Percentiles rank a stretch among this genome's conserved stretches.
Evolutionary conservation across 1,140 invertebrate species (phyloP).

Genomic region (Drosophila persimilis): DNA sequence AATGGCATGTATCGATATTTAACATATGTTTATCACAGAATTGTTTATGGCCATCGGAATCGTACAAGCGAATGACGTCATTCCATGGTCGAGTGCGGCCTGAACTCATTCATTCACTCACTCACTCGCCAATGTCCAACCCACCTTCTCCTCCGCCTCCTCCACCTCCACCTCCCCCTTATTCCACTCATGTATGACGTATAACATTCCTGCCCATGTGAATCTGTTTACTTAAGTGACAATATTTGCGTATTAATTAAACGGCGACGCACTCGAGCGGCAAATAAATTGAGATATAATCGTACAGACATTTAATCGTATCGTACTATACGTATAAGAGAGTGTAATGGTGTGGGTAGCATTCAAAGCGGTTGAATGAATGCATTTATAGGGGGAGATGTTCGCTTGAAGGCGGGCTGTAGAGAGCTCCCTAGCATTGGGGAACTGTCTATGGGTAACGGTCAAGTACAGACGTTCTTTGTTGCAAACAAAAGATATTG

Average conservation of each 20-base stretch:
- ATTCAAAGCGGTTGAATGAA: constrained; percentile 30
- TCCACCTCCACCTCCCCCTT: neutral
- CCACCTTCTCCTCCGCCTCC: neutral
- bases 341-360: neutral
- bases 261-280: constrained; percentile 41
- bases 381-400: constrained; percentile 9
- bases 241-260: constrained; percentile 75
- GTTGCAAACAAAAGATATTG: constrained; percentile 3
- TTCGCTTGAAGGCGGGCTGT: constrained; percentile 24
- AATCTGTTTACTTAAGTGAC: constrained; percentile 68
- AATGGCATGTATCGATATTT: constrained; percentile 27
- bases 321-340: neutral
- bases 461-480: constrained; percentile 26
- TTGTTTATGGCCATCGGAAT: constrained; percentile 18
- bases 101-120: constrained; percentile 36
- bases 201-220: constrained; percentile 25
- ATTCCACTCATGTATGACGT: constrained; percentile 41
- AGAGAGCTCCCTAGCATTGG: constrained; percentile 13
- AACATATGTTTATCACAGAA: constrained; percentile 43
- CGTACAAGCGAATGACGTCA: constrained; percentile 55
- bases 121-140: constrained; percentile 13
- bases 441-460: constrained; percentile 5
- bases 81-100: constrained; percentile 49
- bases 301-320: neutral
- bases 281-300: constrained; percentile 12